Evolutionary conservation across 2,113 vertebrate species (phyloP).

Genomic region (Lycocorax pyrrhopterus): DNA sequence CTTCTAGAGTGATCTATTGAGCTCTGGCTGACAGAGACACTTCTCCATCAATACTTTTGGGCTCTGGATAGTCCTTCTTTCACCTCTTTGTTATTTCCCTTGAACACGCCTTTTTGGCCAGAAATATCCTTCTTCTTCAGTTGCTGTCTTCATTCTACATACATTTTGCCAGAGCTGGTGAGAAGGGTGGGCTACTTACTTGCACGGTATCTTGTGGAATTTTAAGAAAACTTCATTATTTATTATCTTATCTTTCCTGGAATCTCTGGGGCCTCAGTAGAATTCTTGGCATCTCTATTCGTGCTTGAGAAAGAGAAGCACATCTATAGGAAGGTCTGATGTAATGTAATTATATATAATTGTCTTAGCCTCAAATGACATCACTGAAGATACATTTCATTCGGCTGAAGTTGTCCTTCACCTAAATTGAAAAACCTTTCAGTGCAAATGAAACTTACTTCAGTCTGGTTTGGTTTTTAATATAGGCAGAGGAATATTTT

Average conservation of each 20-base stretch:
- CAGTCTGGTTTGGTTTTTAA: slow-evolving; percentile 3
- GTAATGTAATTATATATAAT: background rate
- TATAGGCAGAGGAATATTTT: background rate
- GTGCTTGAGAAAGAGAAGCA: background rate
- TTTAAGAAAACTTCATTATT: background rate
- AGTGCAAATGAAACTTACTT: background rate
- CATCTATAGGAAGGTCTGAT: background rate
- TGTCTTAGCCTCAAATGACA: background rate
- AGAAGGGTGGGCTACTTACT: background rate
- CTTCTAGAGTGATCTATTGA: background rate
- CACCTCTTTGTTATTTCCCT: background rate
- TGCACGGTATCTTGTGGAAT: background rate
- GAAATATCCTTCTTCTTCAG: background rate
- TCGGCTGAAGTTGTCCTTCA: background rate
- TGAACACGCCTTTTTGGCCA: background rate
- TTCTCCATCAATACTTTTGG: background rate
- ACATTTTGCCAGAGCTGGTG: background rate
- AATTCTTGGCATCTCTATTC: background rate
- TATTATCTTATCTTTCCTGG: background rate
- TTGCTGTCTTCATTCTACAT: background rate
- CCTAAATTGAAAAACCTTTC: background rate
- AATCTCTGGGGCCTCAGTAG: background rate
- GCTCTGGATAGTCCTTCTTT: background rate
- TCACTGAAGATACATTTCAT: background rate
- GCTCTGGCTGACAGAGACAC: background rate